A percentile compares a stretch with the other conserved stretches of the same genome.
These are phyloP conservation scores for Caretta caretta DNA, from an alignment of 2,113 vertebrate genomes.

Conservation along the genomic window DNA sequence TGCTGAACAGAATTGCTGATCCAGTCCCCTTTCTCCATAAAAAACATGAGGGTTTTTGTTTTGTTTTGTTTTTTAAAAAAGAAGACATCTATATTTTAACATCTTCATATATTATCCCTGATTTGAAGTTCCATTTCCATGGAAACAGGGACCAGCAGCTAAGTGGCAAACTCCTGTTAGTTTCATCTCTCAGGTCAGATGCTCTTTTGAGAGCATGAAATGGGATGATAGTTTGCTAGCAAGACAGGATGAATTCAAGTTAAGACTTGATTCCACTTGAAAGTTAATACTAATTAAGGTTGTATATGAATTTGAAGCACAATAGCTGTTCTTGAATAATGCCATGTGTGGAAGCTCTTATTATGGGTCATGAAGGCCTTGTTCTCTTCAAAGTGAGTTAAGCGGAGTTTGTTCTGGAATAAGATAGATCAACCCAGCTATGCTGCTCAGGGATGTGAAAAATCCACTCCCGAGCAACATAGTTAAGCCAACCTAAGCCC, in stretches of 20 bases:
- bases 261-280: not conserved
- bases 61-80: not conserved
- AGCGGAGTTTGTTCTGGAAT: not conserved
- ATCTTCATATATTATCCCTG: not conserved
- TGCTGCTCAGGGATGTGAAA: not conserved
- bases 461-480: not conserved
- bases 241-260: not conserved
- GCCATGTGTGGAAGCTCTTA: not conserved
- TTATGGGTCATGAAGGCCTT: not conserved
- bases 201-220: not conserved
- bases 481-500: not conserved
- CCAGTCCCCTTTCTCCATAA: not conserved
- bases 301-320: not conserved
- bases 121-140: conserved; percentile 15
- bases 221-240: not conserved
- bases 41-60: not conserved
- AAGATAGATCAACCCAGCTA: not conserved
- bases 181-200: not conserved
- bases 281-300: not conserved
- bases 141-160: conserved; percentile 1
- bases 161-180: conserved; percentile 9
- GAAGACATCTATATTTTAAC: not conserved
- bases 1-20: not conserved
- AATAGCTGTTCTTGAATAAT: not conserved
- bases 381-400: not conserved